phyloP scores from a whole-genome alignment of 1,140 invertebrate genomes.

The Listronotus oregonensis region DNA sequence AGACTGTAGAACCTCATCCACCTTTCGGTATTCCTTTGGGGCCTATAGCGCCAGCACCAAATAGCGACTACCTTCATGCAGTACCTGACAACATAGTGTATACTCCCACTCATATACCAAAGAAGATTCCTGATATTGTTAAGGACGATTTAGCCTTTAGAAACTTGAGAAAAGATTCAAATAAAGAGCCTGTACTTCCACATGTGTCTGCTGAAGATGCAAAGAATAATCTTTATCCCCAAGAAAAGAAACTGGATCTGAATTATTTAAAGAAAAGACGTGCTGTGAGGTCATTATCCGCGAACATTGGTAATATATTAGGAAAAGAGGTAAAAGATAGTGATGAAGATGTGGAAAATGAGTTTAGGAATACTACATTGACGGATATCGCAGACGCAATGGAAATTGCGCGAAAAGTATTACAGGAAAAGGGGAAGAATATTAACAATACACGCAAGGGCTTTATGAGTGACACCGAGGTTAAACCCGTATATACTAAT shows the following conservation, averaged over 20 bases:
- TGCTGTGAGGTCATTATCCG: slow-evolving; percentile 77
- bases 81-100: slow-evolving; percentile 63
- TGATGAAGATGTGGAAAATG: slow-evolving; percentile 48
- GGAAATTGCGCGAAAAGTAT: slow-evolving; percentile 52
- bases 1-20: slow-evolving; percentile 78
- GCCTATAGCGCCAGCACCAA: slow-evolving; percentile 73
- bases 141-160: slow-evolving; percentile 87
- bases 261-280: slow-evolving; percentile 68
- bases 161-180: slow-evolving; percentile 77
- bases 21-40: slow-evolving; percentile 88
- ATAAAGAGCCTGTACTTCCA: slow-evolving; percentile 58
- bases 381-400: slow-evolving; percentile 55
- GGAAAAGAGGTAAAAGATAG: slow-evolving; percentile 63
- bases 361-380: slow-evolving; percentile 42
- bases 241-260: slow-evolving; percentile 39
- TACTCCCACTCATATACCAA: slow-evolving; percentile 66
- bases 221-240: slow-evolving; percentile 45
- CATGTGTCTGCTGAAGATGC: slow-evolving; percentile 50
- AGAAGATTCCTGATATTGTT: slow-evolving; percentile 77
- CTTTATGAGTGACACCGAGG: slow-evolving; percentile 51
- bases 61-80: slow-evolving; percentile 82
- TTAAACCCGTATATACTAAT: slow-evolving; percentile 23
- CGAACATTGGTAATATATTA: slow-evolving; percentile 77
- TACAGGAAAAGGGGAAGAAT: slow-evolving; percentile 51
- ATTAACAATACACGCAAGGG: slow-evolving; percentile 49